phyloP scores from a whole-genome alignment of 2,797 vertebrate genomes.

The Macroramphosus scolopax region DNA sequence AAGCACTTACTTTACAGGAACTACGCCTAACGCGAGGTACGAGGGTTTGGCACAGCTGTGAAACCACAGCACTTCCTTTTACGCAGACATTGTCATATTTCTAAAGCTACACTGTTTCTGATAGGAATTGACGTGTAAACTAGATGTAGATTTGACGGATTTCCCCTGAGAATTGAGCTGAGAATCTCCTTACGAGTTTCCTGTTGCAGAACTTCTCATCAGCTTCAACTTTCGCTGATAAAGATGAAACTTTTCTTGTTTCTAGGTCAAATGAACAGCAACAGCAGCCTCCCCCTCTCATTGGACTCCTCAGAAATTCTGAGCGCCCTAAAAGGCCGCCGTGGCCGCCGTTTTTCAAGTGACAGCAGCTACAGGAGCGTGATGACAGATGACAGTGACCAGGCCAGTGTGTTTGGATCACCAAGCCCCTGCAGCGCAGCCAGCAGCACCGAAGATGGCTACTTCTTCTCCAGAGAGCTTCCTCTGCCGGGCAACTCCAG shows the following conservation, averaged over 20 bases:
- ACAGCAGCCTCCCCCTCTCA: conserved; percentile 46
- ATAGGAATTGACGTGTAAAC: conserved; percentile 12
- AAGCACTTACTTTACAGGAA: conserved; percentile 85
- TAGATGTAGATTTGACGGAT: conserved; percentile 21
- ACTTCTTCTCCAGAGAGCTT: conserved; percentile 75
- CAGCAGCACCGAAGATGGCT: conserved; percentile 76
- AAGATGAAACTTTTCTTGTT: conserved; percentile 24
- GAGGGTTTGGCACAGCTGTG: conserved; percentile 57
- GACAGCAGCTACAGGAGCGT: conserved; percentile 87
- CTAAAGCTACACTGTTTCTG: conserved; percentile 1
- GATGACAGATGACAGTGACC: conserved; percentile 85
- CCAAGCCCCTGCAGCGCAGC: conserved; percentile 80
- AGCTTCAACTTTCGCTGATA: conserved; percentile 11
- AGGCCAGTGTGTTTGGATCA: conserved; percentile 73
- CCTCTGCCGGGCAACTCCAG: conserved; percentile 18
- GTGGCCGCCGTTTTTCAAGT: conserved; percentile 81
- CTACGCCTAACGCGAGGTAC: conserved; percentile 83
- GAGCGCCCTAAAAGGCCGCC: conserved; percentile 23
- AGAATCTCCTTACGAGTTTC: conserved; percentile 33
- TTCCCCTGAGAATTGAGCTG: conserved; percentile 40
- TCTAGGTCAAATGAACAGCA: conserved; percentile 75
- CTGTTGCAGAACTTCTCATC: too few relatives aligned
- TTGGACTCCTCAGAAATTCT: conserved; percentile 56
- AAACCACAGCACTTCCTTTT: conserved; percentile 73
- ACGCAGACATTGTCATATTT: neutral